Conservation (phyloP, 2,113 vertebrate species). For the Trichomycterus rosablanca region DNA sequence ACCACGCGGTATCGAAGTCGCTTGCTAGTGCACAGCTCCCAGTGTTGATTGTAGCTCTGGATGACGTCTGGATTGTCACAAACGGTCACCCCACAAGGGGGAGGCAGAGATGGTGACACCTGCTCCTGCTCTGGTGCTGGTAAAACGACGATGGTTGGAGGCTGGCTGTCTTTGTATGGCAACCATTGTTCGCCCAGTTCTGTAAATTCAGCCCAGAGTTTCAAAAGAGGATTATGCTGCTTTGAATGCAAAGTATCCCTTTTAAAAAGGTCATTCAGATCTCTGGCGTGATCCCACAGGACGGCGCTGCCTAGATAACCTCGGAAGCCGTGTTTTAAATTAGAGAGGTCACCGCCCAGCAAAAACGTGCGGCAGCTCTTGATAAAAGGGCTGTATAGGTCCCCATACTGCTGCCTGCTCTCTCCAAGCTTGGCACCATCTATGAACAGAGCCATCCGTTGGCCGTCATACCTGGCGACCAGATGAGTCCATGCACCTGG, state of each 20-base stretch:
- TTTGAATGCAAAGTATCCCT: constrained; percentile 45
- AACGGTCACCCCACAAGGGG: constrained; percentile 78
- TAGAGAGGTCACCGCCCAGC: constrained; percentile 81
- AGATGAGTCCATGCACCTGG: constrained; percentile 80
- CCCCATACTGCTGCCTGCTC: constrained; percentile 70
- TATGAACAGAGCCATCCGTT: constrained; percentile 78
- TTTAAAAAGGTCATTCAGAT: constrained; percentile 70
- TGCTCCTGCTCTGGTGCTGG: constrained; percentile 60
- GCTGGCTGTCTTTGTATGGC: constrained; percentile 68
- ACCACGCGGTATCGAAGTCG: constrained; percentile 81
- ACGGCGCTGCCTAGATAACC: constrained; percentile 76
- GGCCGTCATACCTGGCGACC: constrained; percentile 79
- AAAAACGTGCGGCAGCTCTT: constrained; percentile 81
- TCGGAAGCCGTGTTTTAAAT: constrained; percentile 69
- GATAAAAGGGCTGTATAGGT: constrained; percentile 86
- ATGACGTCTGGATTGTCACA: constrained; percentile 88
- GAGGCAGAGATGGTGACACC: constrained; percentile 70
- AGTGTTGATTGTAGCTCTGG: constrained; percentile 78
- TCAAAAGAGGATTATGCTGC: constrained; percentile 36
- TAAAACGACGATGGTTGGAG: constrained; percentile 67
- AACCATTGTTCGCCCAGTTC: constrained; percentile 69
- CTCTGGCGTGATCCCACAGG: constrained; percentile 70
- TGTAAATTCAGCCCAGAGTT: constrained; percentile 66
- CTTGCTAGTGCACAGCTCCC: constrained; percentile 78
- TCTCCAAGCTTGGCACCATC: constrained; percentile 82